Base-by-base conservation (phyloP, 2,888 invertebrate species). In the Odontocerum albicorne region DNA sequence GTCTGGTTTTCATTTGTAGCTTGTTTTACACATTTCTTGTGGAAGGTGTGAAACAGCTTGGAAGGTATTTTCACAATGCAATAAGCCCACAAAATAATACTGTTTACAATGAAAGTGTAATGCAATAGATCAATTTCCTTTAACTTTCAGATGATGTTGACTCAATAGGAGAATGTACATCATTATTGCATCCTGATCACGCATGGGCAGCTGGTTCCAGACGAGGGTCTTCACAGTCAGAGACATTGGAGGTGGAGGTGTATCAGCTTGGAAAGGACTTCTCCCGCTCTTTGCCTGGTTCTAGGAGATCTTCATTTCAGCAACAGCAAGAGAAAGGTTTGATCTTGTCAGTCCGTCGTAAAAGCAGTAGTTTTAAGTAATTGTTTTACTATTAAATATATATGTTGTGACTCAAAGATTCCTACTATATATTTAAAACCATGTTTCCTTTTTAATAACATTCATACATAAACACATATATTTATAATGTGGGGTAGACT, bases 181-280 rank as follows among this genome's bases (percentile, higher is more conserved):
- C 89, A 60, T 78, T 90, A 59, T 76, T 92, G 32, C 93, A 92
- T 72, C 93, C 92, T 0, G 92, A 92, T 73, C 88, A 89, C 70
- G 92, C 92, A 1, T 92, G 88, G 85, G 79, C 79, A 42, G 85
- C 81, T 1, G 86, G 86, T 55, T 91, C 91, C 0, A 77, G 92
- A 21, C 82, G 92, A 22, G 92, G 92, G 31, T 92, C 92, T n/a
- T 91, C 91, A 35, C 92, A 92, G 68, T 92, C 92, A 0, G 92
- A 92, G 69, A 90, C 90, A 46, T 76, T 92, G 43, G 92, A 92
- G 68, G 87, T 88, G 45, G 90, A 91, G 68, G 87, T 88, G 7
- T 92, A 92, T 72, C 88, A 92, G 69, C 80, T 92, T 43, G 89
- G 86, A 55, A 89, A 90, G 70, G 92, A 92, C 72, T 91, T 91